Evolutionary conservation across 2,797 vertebrate genomes (phyloP).

Genomic region (Fistularia commersonii): DNA sequence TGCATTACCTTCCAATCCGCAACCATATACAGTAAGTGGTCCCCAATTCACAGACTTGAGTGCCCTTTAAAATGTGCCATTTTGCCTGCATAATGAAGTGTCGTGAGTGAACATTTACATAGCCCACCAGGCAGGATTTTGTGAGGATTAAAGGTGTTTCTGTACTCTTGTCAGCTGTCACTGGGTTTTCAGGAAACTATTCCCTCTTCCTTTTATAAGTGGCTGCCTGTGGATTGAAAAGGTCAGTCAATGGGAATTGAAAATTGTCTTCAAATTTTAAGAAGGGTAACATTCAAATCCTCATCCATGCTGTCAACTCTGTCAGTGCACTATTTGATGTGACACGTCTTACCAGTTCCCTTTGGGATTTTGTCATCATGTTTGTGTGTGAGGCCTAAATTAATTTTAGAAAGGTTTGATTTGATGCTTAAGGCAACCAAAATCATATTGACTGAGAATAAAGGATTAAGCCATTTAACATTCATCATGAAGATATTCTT

Average conservation of each 20-base stretch:
- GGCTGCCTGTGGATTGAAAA: conserved; percentile 38
- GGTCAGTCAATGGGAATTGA: conserved; percentile 47
- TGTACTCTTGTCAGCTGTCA: conserved; percentile 48
- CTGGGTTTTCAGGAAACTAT: conserved; percentile 27
- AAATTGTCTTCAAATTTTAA: conserved; percentile 8
- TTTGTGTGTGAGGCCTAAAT: no score
- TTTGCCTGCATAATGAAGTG: conserved; percentile 39
- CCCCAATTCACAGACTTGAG: conserved; percentile 25
- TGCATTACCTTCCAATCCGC: neutral
- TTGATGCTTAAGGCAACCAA: no score
- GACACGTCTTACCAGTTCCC: neutral
- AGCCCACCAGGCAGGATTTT: conserved; percentile 22
- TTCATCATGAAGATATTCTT: no score
- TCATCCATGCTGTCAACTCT: conserved; percentile 5
- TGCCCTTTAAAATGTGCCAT: conserved; percentile 32
- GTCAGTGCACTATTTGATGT: conserved; percentile 3
- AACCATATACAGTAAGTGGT: conserved; percentile 1
- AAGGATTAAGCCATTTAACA: no score
- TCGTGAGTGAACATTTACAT: conserved; percentile 40
- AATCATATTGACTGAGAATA: no score
- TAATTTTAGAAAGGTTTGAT: no score
- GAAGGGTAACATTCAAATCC: conserved; percentile 4
- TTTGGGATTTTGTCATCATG: no score
- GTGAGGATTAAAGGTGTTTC: conserved; percentile 34
- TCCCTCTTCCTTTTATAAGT: conserved; percentile 28